Percentiles rank a stretch among this genome's conserved stretches.
These are phyloP conservation scores for Hydrotaea diabolus DNA, from an alignment of 2,888 invertebrate genomes.

Conservation along the genomic window DNA sequence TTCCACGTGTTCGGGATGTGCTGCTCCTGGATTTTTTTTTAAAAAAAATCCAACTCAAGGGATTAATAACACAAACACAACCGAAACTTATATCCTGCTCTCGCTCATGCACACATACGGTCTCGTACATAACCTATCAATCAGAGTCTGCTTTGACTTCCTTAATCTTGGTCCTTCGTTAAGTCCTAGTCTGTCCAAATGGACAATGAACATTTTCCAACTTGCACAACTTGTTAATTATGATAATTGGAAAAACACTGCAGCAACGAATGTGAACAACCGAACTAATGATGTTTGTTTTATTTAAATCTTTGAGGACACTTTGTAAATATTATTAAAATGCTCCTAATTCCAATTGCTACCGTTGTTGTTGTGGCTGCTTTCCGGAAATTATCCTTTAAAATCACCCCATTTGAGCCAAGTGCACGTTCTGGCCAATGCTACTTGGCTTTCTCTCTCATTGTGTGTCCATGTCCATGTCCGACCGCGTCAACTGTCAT, in stretches of 20 bases:
- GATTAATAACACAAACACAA: not conserved
- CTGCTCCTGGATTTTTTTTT: not conserved
- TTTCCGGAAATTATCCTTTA: conserved; percentile 25
- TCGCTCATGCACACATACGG: not conserved
- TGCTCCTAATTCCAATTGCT: conserved; percentile 27
- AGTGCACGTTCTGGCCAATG: conserved; percentile 52
- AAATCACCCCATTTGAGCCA: conserved; percentile 52
- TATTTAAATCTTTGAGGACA: conserved; percentile 36
- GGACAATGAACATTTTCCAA: not conserved
- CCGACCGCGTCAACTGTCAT: not conserved
- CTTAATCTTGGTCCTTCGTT: conserved; percentile 26
- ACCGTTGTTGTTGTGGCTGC: not conserved
- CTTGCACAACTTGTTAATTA: conserved; percentile 42
- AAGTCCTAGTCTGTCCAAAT: not conserved
- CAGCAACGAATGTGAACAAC: conserved; percentile 3
- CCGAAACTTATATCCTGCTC: not conserved
- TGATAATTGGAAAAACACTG: conserved; percentile 34
- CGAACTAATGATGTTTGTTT: conserved; percentile 56
- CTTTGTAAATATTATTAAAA: conserved; percentile 49
- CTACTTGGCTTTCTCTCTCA: conserved; percentile 17
- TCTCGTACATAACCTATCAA: not conserved
- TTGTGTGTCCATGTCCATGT: no score
- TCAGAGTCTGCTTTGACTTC: conserved; percentile 23
- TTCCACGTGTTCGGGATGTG: conserved; percentile 30
- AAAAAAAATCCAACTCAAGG: conserved; percentile 11